These are phyloP conservation scores for Drosophila quinaria DNA, from an alignment of 2,888 invertebrate species.

Conservation along the genomic window DNA sequence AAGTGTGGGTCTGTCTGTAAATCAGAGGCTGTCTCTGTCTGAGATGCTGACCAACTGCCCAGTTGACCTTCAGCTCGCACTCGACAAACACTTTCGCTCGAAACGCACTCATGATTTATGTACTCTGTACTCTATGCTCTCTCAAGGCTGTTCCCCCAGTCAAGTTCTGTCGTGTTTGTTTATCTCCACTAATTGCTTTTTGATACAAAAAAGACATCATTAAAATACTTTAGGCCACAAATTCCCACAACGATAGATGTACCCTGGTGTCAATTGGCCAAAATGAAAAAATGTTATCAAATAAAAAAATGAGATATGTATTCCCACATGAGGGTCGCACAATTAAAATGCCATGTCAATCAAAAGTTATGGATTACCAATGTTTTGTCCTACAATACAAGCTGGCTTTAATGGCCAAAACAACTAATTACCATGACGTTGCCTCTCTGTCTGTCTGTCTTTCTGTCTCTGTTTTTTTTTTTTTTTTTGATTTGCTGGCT, in stretches of 20 bases:
- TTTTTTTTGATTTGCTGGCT: slow-evolving; percentile 11
- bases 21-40: neutral
- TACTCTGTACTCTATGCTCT: slow-evolving; percentile 60
- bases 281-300: slow-evolving; percentile 2
- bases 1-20: slow-evolving; percentile 8
- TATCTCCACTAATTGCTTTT: slow-evolving; percentile 67
- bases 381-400: slow-evolving; percentile 13
- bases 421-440: slow-evolving; percentile 59
- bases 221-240: slow-evolving; percentile 53
- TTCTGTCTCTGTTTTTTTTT: neutral
- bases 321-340: slow-evolving; percentile 57
- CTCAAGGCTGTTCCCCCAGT: slow-evolving; percentile 58
- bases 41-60: slow-evolving; percentile 41
- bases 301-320: neutral
- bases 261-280: slow-evolving; percentile 56
- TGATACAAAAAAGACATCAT: slow-evolving; percentile 66
- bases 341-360: slow-evolving; percentile 76
- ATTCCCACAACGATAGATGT: slow-evolving; percentile 64
- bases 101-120: slow-evolving; percentile 70
- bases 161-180: slow-evolving; percentile 43
- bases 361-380: slow-evolving; percentile 65
- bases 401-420: slow-evolving; percentile 30
- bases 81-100: slow-evolving; percentile 71
- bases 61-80: slow-evolving; percentile 64
- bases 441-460: slow-evolving; percentile 14